These are phyloP conservation scores for Hyposoter dolosus DNA, from an alignment of 2,888 invertebrate species.

Conservation along the genomic window DNA sequence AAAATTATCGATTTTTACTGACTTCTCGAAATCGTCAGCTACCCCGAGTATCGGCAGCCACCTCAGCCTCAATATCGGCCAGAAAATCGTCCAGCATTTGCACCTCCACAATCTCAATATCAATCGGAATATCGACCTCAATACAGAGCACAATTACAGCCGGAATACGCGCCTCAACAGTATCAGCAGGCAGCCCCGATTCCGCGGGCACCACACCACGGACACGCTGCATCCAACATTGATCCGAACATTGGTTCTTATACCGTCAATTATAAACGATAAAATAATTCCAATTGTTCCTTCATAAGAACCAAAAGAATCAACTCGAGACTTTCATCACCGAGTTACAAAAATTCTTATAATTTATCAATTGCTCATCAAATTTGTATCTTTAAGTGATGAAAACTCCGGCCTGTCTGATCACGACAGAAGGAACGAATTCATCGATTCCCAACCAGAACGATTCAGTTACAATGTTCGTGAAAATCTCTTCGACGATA, in stretches of 20 bases:
- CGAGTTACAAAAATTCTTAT: not conserved
- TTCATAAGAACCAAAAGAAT: not conserved
- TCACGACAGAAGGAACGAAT: not conserved
- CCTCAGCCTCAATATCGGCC: conserved; percentile 52
- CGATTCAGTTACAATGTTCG: not conserved
- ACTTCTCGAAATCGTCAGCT: conserved; percentile 22
- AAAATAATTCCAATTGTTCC: conserved; percentile 70
- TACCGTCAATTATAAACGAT: conserved; percentile 90
- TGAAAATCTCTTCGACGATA: not conserved
- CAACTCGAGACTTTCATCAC: not conserved
- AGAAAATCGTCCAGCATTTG: conserved; percentile 70
- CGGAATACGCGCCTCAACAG: conserved; percentile 79
- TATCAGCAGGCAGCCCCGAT: conserved; percentile 74
- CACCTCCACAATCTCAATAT: conserved; percentile 72
- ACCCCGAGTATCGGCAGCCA: conserved; percentile 64
- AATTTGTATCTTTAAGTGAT: not conserved
- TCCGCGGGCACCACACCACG: conserved; percentile 78
- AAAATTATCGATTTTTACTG: not conserved
- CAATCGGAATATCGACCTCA: conserved; percentile 80
- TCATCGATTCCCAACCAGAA: not conserved
- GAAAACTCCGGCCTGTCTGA: not conserved
- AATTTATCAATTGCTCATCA: not conserved
- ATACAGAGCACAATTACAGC: conserved; percentile 82
- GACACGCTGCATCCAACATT: conserved; percentile 91
- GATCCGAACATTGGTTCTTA: conserved; percentile 90